These are phyloP conservation scores for Adelphocoris suturalis DNA, from an alignment of 2,888 invertebrate genomes.

Conservation along the genomic window DNA sequence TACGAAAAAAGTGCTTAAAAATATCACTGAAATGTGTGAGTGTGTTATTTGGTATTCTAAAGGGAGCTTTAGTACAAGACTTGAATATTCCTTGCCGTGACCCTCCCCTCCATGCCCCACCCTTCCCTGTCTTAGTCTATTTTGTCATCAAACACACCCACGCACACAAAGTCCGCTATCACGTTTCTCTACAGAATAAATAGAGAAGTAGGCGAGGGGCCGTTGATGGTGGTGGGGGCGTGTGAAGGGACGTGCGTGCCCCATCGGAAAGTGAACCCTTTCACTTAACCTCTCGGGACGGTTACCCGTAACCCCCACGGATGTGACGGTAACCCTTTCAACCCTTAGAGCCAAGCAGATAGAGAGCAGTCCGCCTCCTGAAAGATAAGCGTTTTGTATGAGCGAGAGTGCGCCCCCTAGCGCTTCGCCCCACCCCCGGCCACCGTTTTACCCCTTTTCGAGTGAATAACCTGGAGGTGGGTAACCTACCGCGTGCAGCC, in stretches of 20 bases:
- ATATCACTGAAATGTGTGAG: neutral
- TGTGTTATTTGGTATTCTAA: neutral
- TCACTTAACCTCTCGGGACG: constrained; percentile 21
- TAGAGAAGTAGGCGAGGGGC: constrained; percentile 18
- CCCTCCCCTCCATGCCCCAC: neutral
- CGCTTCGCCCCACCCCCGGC: neutral
- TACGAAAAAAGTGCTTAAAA: too few species aligned
- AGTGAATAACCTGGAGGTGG: constrained; percentile 1
- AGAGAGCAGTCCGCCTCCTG: neutral
- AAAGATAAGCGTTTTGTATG: constrained; percentile 31
- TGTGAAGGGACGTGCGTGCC: neutral
- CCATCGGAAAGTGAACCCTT: constrained; percentile 20
- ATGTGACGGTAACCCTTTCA: constrained; percentile 3
- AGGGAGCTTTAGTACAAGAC: neutral
- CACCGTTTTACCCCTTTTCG: neutral
- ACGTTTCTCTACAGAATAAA: constrained; percentile 24
- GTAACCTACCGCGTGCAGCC: neutral
- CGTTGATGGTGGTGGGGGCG: neutral
- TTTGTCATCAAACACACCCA: neutral
- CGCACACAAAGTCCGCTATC: constrained; percentile 24
- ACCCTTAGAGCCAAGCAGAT: neutral
- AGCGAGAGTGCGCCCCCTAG: neutral
- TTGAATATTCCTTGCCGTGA: neutral
- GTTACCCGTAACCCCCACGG: neutral
- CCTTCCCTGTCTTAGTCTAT: neutral